Evolutionary conservation across 2,797 vertebrate genomes (phyloP).

Genomic region (Lindbergichthys nudifrons): DNA sequence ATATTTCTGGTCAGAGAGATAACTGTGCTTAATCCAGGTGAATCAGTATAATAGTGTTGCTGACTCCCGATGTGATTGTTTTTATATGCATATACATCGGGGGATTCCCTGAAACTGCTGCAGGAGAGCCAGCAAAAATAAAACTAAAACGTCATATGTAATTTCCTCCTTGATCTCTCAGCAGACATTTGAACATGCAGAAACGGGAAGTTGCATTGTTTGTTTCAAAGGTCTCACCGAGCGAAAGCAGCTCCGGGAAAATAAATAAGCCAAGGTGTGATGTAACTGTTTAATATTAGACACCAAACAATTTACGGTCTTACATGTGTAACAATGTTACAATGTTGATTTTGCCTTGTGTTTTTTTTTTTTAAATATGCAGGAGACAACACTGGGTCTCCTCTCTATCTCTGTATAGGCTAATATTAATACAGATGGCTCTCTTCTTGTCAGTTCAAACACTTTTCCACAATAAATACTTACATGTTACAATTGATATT

Average conservation of each 20-base stretch:
- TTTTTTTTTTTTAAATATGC: too few species aligned
- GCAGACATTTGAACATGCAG: not conserved
- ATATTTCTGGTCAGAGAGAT: slow-evolving; percentile 39
- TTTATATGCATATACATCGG: slow-evolving; percentile 41
- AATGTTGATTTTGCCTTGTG: too few species aligned
- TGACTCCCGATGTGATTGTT: not conserved
- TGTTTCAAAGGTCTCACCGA: not conserved
- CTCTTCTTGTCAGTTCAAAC: too few species aligned
- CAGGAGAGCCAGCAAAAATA: slow-evolving; percentile 12
- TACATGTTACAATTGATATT: too few species aligned
- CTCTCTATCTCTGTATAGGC: too few species aligned
- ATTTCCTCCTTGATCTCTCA: slow-evolving; percentile 39
- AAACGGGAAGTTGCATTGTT: not conserved
- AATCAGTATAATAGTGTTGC: slow-evolving; percentile 5
- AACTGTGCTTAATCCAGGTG: slow-evolving; percentile 5
- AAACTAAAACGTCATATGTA: slow-evolving; percentile 53
- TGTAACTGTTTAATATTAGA: not conserved
- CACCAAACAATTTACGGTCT: not conserved
- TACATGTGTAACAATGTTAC: not conserved
- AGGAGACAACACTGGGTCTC: too few species aligned
- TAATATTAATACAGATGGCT: too few species aligned
- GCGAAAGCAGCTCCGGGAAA: slow-evolving; percentile 13
- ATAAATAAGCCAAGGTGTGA: not conserved
- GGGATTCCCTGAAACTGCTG: slow-evolving; percentile 37
- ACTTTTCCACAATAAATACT: too few species aligned